A percentile compares a stretch with the other conserved stretches of the same genome.
phyloP scores from a whole-genome alignment of 2,113 vertebrate species.

The Pollachius pollachius region DNA sequence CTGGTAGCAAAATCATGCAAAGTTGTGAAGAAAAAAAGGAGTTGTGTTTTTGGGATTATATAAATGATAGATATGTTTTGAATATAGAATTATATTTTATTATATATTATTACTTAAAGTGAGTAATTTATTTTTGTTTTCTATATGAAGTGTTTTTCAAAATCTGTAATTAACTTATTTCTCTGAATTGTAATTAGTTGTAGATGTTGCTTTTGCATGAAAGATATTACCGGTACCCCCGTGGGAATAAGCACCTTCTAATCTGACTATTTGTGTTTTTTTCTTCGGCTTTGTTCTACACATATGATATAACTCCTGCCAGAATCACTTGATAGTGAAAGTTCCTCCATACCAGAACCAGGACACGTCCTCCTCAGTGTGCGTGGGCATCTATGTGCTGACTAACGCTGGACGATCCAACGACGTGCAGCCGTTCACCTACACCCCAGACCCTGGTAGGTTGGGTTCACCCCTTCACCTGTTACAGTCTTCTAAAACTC shows the following conservation, averaged over 20 bases:
- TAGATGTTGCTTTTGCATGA: background rate
- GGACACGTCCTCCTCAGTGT: conserved; percentile 83
- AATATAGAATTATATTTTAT: background rate
- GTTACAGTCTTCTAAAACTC: background rate
- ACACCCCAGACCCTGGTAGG: conserved; percentile 93
- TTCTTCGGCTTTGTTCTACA: background rate
- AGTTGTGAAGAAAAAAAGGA: background rate
- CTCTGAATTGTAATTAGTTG: background rate
- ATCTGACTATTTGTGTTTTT: background rate
- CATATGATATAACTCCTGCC: no score
- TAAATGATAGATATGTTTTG: background rate
- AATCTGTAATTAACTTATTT: background rate
- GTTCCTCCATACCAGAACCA: conserved; percentile 93
- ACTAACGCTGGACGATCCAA: conserved; percentile 96
- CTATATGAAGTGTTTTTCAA: background rate
- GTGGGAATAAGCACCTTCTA: background rate
- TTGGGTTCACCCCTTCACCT: conserved; percentile 9
- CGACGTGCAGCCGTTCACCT: conserved; percentile 92
- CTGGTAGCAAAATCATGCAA: background rate
- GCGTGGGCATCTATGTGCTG: conserved; percentile 91
- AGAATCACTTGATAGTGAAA: conserved; percentile 98
- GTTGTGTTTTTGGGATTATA: background rate
- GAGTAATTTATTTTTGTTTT: background rate
- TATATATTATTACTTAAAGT: no score
- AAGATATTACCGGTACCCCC: no score